Evolutionary conservation across 2,797 vertebrate genomes (phyloP).

Genomic region (Crotalus adamanteus): DNA sequence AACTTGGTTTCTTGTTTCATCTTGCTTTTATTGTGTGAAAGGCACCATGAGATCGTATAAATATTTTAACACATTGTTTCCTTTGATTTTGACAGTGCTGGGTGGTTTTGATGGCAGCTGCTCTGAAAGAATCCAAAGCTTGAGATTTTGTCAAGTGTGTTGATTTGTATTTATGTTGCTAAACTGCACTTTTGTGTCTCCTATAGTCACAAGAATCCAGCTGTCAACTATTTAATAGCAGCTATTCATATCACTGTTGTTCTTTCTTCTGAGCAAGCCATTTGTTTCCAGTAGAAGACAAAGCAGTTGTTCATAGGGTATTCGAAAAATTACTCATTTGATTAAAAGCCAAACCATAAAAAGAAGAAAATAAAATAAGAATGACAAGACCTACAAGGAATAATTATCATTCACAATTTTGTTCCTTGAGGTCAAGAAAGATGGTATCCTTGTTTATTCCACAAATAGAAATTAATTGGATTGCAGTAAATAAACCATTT

Average conservation of each 20-base stretch:
- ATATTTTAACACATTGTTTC: background rate
- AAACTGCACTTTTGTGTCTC: constrained; percentile 5
- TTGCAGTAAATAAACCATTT: background rate
- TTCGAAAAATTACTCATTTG: background rate
- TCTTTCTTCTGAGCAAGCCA: constrained; percentile 10
- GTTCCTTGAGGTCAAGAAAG: background rate
- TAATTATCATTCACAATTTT: background rate
- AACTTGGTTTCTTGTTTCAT: background rate
- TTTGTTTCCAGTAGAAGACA: background rate
- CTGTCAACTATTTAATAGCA: constrained; percentile 10
- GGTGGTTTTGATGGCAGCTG: background rate
- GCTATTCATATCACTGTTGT: constrained; percentile 10
- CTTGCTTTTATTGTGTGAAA: background rate
- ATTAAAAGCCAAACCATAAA: background rate
- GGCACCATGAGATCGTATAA: background rate
- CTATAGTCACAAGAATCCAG: background rate
- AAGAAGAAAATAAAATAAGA: background rate
- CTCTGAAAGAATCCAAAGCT: background rate
- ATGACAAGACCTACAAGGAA: background rate
- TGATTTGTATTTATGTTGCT: constrained; percentile 13
- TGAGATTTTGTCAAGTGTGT: background rate
- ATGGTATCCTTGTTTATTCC: background rate
- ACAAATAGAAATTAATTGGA: background rate
- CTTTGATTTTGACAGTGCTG: background rate
- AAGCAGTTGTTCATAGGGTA: constrained; percentile 6